phyloP scores from a whole-genome alignment of 2,113 vertebrate genomes.

The Pelodiscus sinensis region DNA sequence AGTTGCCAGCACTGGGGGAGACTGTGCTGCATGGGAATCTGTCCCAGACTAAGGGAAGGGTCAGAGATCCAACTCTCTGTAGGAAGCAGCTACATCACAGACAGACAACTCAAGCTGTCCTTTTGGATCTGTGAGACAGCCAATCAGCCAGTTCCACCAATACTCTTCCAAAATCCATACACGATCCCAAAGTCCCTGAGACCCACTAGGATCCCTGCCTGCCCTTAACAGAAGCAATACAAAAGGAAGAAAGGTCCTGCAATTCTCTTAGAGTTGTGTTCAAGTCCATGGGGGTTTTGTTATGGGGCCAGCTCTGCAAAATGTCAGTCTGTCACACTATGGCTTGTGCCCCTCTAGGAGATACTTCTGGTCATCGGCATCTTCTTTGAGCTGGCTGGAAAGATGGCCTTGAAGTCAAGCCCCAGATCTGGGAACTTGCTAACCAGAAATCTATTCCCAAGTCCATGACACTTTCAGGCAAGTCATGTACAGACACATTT shows the following conservation, averaged over 20 bases:
- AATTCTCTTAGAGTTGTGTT: accelerated
- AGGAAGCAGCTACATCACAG: neutral
- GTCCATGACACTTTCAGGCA: neutral
- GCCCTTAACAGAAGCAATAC: too few species aligned
- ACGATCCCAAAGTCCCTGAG: too few species aligned
- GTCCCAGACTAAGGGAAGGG: neutral
- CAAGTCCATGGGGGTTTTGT: neutral
- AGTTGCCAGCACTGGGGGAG: neutral
- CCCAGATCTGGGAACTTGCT: neutral
- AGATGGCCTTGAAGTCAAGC: neutral
- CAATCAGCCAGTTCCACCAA: too few species aligned
- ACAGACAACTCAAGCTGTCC: too few species aligned
- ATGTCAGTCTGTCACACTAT: accelerated
- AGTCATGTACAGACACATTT: neutral
- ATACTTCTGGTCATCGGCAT: neutral
- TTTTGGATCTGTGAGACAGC: neutral
- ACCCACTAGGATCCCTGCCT: neutral
- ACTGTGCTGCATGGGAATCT: neutral
- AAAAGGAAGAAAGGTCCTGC: accelerated
- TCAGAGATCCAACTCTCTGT: too few species aligned
- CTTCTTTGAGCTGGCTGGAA: neutral
- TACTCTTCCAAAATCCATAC: too few species aligned
- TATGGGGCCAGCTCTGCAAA: accelerated
- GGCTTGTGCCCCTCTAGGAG: neutral
- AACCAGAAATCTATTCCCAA: neutral